A percentile compares a stretch with the other conserved stretches of the same genome.
phyloP scores from a whole-genome alignment of 1,140 invertebrate genomes.

The Habropoda laboriosa region DNA sequence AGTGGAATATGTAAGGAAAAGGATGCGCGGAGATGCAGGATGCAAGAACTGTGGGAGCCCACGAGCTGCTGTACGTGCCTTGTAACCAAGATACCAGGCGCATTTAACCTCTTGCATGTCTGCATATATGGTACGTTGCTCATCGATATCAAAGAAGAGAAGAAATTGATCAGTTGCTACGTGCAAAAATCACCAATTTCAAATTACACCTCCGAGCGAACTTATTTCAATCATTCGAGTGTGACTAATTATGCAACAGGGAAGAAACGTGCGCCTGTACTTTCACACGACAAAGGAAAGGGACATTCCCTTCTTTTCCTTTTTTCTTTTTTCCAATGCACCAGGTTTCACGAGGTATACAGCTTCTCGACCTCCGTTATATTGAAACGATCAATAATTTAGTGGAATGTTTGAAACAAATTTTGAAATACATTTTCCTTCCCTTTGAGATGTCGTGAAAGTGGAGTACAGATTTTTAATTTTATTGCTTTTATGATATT shows the following conservation, averaged over 20 bases:
- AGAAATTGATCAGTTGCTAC: slow-evolving; percentile 21
- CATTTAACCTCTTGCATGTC: slow-evolving; percentile 53
- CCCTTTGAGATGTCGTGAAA: too few relatives aligned
- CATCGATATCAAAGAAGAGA: slow-evolving; percentile 32
- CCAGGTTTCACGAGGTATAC: too few relatives aligned
- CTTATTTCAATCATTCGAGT: too few relatives aligned
- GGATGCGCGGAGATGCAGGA: slow-evolving; percentile 56
- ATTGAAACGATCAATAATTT: too few relatives aligned
- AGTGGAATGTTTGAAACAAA: too few relatives aligned
- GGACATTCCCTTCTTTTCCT: background rate
- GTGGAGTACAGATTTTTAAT: too few relatives aligned
- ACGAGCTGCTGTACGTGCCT: slow-evolving; percentile 70
- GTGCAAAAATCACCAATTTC: slow-evolving; percentile 16
- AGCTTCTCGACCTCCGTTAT: too few relatives aligned
- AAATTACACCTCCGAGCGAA: background rate
- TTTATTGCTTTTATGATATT: too few relatives aligned
- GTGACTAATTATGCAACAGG: too few relatives aligned
- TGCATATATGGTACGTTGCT: slow-evolving; percentile 31
- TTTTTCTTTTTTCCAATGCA: too few relatives aligned
- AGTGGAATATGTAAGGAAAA: slow-evolving; percentile 55
- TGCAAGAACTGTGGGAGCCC: slow-evolving; percentile 67
- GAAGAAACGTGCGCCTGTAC: too few relatives aligned
- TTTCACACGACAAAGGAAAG: background rate
- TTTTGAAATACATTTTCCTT: too few relatives aligned
- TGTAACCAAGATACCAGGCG: slow-evolving; percentile 69